Evolutionary conservation across 1,140 invertebrate genomes (phyloP), one percentile per base, ranked within the genome.

Genomic region (Belonocnema kinseyi): DNA sequence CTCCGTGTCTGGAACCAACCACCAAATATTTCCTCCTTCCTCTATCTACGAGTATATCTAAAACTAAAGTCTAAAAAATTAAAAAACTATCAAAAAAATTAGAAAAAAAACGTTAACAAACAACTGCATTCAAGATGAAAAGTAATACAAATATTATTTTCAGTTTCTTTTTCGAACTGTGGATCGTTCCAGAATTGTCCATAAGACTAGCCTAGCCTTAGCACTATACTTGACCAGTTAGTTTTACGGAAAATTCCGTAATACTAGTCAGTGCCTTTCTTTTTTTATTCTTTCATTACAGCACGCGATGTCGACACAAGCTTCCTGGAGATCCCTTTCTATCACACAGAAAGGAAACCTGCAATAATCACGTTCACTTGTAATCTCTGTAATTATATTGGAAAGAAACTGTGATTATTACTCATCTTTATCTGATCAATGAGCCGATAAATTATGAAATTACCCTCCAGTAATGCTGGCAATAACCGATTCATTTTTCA

Each of bases 321-420:
- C 13, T 46, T 40, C 26, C 33, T 66, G 33, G 8, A 46, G 33
- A n/a, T 16, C 12, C 12, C 10, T 66, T 66, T 16, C 40, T 16
- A 40, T 7, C 17, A 2, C n/a, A 19, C 21, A 12, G 16, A 40
- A 66, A 66, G 33, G 6, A 66, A 66, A 40, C 26, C 6, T 61
- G 26, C 16, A 66, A 66, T 66, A 6, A 66, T 66, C 10, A 21
- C 61, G 14, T 12, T 66, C 40, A 66, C 26, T 26, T 13, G 14
- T 7, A 66, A 66, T 40, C 26, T 66, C 61, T 66, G 61, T 66
- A 66, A 66, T 66, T 66, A 66, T 40, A 40, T 33, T 66, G 61
- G 40, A 21, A 66, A 66, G 61, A 46, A 66, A 66, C 61, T 66
- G 61, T 66, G 46, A 66, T 66, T 66, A 66, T 40, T 66, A 66